A percentile compares a stretch with the other conserved stretches of the same genome.
Evolutionary conservation across 2,113 vertebrate species (phyloP).

Genomic region (Benitochromis conjunctus): DNA sequence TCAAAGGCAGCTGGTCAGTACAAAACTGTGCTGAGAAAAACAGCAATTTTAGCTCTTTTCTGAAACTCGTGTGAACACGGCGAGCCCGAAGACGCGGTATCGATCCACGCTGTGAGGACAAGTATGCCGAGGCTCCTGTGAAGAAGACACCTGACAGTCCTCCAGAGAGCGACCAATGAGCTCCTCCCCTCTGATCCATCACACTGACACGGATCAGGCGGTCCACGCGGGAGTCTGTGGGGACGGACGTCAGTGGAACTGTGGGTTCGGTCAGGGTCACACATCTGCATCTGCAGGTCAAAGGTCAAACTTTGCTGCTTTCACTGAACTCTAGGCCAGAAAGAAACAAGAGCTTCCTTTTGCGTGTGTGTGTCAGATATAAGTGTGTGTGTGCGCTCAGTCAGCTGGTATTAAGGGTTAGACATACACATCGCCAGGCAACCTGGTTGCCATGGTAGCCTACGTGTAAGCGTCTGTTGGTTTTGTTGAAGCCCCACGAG

Average conservation of each 20-base stretch:
- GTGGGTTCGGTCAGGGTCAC: neutral
- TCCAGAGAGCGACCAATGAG: neutral
- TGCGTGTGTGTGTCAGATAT: neutral
- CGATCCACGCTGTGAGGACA: neutral
- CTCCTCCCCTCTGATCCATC: neutral
- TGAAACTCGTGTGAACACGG: neutral
- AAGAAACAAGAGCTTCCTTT: neutral
- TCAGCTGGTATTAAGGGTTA: neutral
- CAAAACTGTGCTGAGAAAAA: neutral
- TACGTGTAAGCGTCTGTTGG: neutral
- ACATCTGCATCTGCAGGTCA: neutral
- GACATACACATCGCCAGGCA: neutral
- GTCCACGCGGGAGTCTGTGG: too few relatives aligned
- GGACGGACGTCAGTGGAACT: too few relatives aligned
- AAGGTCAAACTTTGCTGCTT: neutral
- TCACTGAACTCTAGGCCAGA: neutral
- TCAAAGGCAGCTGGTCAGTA: neutral
- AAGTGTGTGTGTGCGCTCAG: neutral
- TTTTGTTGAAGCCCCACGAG: neutral
- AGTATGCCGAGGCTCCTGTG: neutral
- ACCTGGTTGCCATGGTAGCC: constrained; percentile 4
- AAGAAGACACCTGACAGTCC: neutral
- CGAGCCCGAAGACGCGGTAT: neutral
- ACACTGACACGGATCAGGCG: too few relatives aligned
- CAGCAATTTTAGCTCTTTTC: neutral